These are phyloP conservation scores for Triops longicaudatus DNA, from an alignment of 1,140 invertebrate species.

Conservation along the genomic window DNA sequence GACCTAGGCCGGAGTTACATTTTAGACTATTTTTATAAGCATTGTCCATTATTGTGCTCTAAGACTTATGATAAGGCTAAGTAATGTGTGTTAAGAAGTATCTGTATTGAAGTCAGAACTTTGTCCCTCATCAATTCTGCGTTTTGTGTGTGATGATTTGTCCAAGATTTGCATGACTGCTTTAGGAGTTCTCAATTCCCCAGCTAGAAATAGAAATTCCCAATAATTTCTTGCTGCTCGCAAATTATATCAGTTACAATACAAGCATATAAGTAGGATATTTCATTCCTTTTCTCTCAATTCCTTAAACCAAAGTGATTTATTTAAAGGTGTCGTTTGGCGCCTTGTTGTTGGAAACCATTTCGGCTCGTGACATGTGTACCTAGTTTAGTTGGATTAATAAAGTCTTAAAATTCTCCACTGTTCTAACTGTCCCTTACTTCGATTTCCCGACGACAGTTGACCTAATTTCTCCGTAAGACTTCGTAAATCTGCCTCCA, in stretches of 20 bases:
- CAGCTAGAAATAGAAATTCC: neutral
- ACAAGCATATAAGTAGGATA: neutral
- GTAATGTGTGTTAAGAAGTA: neutral
- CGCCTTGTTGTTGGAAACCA: neutral
- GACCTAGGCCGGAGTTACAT: slow-evolving; percentile 1
- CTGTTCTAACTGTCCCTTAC: neutral
- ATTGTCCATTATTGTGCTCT: slow-evolving; percentile 10
- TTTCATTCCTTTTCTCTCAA: neutral
- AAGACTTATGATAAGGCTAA: slow-evolving; percentile 7
- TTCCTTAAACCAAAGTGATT: neutral
- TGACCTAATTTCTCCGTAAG: neutral
- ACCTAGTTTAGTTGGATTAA: neutral
- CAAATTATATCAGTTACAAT: neutral
- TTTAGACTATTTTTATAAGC: slow-evolving; percentile 16
- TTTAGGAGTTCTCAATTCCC: neutral
- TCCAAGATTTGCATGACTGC: neutral
- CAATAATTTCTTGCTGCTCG: neutral
- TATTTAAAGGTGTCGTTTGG: slow-evolving; percentile 2
- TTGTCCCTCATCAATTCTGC: neutral
- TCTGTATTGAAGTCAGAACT: neutral
- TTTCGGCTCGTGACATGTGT: neutral
- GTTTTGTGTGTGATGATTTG: neutral
- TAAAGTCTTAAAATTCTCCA: no score
- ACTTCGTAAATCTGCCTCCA: neutral
- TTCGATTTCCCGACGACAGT: neutral